A percentile compares a stretch with the other conserved stretches of the same genome.
These are phyloP conservation scores for Phyllopteryx taeniolatus DNA, from an alignment of 2,113 vertebrate genomes.

Conservation along the genomic window DNA sequence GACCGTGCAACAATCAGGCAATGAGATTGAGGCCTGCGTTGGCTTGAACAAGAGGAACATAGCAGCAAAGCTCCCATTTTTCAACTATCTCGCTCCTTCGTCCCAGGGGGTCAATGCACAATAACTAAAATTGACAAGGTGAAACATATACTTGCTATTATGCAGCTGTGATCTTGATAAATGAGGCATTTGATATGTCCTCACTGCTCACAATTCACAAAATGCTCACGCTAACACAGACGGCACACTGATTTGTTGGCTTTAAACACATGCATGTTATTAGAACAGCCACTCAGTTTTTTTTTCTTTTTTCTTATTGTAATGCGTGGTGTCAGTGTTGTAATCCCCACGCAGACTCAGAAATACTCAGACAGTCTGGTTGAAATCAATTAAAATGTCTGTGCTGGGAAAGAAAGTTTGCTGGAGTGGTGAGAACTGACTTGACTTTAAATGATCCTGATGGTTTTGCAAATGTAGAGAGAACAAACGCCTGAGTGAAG, in stretches of 20 bases:
- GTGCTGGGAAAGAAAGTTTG: conserved; percentile 45
- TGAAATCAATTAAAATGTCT: conserved; percentile 56
- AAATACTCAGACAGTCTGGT: conserved; percentile 23
- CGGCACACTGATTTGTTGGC: not conserved
- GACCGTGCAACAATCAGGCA: conserved; percentile 30
- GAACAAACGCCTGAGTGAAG: conserved; percentile 31
- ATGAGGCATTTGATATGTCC: not conserved
- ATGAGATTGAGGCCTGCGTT: conserved; percentile 22
- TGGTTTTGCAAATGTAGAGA: conserved; percentile 34
- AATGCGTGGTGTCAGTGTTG: conserved; percentile 36
- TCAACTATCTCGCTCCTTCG: not conserved
- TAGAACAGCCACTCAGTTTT: conserved; percentile 29
- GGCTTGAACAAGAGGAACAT: conserved; percentile 12
- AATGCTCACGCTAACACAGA: not conserved
- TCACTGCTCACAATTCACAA: not conserved
- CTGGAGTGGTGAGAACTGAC: conserved; percentile 41
- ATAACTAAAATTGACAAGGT: not conserved
- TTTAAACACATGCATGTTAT: conserved; percentile 29
- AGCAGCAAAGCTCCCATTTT: conserved; percentile 13
- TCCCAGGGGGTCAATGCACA: not conserved
- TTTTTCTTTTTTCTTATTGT: conserved; percentile 3
- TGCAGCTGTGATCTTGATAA: not conserved
- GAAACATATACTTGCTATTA: not conserved
- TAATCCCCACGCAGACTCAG: conserved; percentile 30
- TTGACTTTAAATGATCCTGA: conserved; percentile 45